phyloP scores from a whole-genome alignment of 1,140 invertebrate genomes.

The Nasonia giraulti region DNA sequence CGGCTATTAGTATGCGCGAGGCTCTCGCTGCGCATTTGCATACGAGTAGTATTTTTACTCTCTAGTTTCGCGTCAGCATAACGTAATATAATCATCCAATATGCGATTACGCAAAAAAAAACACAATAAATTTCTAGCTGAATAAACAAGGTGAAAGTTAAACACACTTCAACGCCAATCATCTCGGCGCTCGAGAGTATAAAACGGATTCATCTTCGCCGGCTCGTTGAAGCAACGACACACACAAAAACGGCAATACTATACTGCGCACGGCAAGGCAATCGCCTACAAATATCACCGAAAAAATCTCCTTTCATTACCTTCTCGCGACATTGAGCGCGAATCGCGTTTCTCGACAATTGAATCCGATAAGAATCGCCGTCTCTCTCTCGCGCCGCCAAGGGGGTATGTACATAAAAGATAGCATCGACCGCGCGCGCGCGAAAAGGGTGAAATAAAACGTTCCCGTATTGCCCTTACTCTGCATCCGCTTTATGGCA shows the following conservation, averaged over 20 bases:
- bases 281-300: background rate
- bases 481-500: background rate
- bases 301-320: constrained; percentile 24
- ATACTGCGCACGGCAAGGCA: background rate
- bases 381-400: background rate
- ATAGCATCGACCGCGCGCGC: background rate
- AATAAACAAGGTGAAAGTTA: background rate
- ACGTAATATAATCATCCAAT: too few species aligned
- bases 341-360: constrained; percentile 11
- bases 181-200: background rate
- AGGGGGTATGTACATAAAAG: background rate
- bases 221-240: background rate
- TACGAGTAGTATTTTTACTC: background rate
- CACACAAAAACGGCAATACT: background rate
- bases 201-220: background rate
- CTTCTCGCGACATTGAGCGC: background rate
- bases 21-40: background rate
- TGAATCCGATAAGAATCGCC: constrained; percentile 28
- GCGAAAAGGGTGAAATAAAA: constrained; percentile 8
- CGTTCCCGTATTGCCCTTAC: background rate
- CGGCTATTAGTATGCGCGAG: background rate
- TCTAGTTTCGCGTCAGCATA: too few species aligned
- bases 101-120: too few species aligned
- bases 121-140: background rate
- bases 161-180: background rate